Conservation (phyloP, 2,888 invertebrate genomes). For the Aphodius granarius region DNA sequence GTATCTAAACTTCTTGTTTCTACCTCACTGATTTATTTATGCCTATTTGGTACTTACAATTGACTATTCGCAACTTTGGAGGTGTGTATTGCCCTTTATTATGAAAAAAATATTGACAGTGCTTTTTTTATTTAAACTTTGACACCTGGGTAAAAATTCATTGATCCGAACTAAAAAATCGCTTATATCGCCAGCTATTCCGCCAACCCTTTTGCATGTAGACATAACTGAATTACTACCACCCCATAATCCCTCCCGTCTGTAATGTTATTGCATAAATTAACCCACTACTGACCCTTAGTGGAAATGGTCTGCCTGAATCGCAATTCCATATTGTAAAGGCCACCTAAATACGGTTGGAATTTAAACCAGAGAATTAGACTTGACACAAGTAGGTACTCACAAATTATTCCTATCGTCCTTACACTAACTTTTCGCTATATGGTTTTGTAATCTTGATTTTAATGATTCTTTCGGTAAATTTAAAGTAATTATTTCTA, state of each 20-base stretch:
- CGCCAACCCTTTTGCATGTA: not conserved
- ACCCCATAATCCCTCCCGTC: not conserved
- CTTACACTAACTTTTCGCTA: too few species aligned
- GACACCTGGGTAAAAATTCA: not conserved
- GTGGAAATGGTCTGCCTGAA: not conserved
- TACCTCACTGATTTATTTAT: too few species aligned
- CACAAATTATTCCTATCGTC: too few species aligned
- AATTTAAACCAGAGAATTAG: too few species aligned
- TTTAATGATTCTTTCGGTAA: too few species aligned
- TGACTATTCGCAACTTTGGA: not conserved
- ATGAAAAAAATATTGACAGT: too few species aligned
- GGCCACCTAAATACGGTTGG: not conserved
- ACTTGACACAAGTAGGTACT: too few species aligned
- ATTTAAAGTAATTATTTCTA: too few species aligned
- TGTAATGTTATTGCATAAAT: not conserved
- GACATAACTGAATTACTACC: not conserved
- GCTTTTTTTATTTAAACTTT: not conserved
- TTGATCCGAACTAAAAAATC: not conserved
- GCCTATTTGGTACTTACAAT: too few species aligned
- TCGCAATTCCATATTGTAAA: not conserved
- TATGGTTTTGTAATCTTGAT: too few species aligned
- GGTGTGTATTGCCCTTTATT: too few species aligned
- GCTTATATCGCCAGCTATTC: not conserved
- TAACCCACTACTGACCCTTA: not conserved
- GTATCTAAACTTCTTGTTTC: not conserved